Conservation (phyloP, 2,113 vertebrate genomes). For the Xenopus laevis region DNA sequence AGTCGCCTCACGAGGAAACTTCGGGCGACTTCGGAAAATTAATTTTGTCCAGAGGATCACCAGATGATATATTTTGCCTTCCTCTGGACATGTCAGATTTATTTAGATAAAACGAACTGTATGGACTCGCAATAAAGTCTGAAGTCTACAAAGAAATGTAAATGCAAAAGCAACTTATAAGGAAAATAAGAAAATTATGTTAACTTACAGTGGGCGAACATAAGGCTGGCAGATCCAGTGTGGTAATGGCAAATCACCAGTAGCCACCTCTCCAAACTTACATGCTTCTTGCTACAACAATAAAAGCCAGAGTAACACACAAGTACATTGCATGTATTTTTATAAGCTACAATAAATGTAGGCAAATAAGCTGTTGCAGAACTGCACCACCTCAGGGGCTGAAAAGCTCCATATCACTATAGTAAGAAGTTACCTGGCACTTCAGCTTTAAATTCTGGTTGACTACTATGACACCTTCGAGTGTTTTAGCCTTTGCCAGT, state of each 20-base stretch:
- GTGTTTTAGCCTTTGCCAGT: slow-evolving; percentile 85
- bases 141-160: too few species aligned
- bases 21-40: too few species aligned
- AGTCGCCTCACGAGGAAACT: too few species aligned
- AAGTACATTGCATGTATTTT: neutral
- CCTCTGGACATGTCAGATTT: neutral
- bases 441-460: slow-evolving; percentile 80
- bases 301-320: too few species aligned
- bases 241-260: slow-evolving; percentile 71
- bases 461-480: slow-evolving; percentile 76
- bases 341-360: too few species aligned
- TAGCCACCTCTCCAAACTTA: slow-evolving; percentile 61
- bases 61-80: neutral
- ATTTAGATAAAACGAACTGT: too few species aligned
- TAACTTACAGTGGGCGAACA: slow-evolving; percentile 80
- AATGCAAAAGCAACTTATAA: too few species aligned
- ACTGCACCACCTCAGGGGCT: too few species aligned
- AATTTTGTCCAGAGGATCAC: too few species aligned
- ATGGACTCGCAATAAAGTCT: too few species aligned
- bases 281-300: slow-evolving; percentile 78
- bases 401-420: too few species aligned
- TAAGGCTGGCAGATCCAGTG: slow-evolving; percentile 98
- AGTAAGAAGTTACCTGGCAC: slow-evolving; percentile 73
- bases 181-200: neutral
- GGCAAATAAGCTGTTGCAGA: too few species aligned